phyloP scores from a whole-genome alignment of 2,113 vertebrate species.

The Caranx ignobilis region DNA sequence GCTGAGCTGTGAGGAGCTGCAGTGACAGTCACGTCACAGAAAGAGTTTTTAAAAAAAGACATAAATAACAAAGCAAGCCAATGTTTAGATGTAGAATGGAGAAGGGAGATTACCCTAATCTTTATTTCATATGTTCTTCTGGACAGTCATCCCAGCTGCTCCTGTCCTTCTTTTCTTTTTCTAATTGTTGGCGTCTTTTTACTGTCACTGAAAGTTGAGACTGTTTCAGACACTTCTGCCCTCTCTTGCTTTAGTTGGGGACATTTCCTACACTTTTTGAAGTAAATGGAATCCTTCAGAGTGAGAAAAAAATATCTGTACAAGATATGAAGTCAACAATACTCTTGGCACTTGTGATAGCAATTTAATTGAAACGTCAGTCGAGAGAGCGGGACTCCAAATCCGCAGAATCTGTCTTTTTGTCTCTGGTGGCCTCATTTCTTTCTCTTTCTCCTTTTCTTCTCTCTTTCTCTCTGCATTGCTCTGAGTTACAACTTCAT shows the following conservation, averaged over 20 bases:
- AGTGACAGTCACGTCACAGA: conserved; percentile 42
- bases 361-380: conserved; percentile 81
- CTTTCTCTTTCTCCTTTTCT: background rate
- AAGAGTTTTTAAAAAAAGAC: conserved; percentile 27
- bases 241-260: conserved; percentile 26
- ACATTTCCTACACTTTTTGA: conserved; percentile 45
- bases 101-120: conserved; percentile 30
- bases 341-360: conserved; percentile 65
- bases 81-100: background rate
- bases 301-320: conserved; percentile 44
- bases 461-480: background rate
- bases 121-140: conserved; percentile 15
- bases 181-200: conserved; percentile 13
- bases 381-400: conserved; percentile 49
- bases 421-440: conserved; percentile 48
- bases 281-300: conserved; percentile 62
- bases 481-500: conserved; percentile 73
- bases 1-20: conserved; percentile 38
- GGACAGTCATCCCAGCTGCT: conserved; percentile 10
- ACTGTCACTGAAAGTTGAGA: conserved; percentile 30
- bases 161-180: conserved; percentile 19
- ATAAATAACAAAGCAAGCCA: conserved; percentile 7
- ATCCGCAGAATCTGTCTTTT: conserved; percentile 44
- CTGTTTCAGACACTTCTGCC: conserved; percentile 29
- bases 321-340: conserved; percentile 74